Evolutionary conservation across 2,888 invertebrate genomes (phyloP).

Genomic region (Xanthia icteritia): DNA sequence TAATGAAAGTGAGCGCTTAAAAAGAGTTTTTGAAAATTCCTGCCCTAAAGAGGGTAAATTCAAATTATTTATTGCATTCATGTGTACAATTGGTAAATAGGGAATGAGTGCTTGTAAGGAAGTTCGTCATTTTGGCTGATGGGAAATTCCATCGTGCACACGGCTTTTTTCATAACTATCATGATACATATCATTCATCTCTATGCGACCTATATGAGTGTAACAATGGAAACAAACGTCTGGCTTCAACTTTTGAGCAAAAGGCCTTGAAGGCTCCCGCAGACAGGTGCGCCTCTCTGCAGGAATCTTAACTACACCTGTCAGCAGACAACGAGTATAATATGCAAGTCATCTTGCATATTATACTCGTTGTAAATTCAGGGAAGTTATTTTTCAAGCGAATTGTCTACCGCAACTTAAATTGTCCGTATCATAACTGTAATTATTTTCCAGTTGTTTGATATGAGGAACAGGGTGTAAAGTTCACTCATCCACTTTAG

Average conservation of each 20-base stretch:
- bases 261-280: no score
- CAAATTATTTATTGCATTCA: no score
- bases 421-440: neutral
- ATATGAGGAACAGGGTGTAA: no score
- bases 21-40: neutral
- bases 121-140: neutral
- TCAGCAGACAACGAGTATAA: neutral
- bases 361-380: neutral
- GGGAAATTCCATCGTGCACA: no score
- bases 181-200: no score
- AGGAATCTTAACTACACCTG: neutral
- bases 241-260: neutral
- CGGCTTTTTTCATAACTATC: no score
- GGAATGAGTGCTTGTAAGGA: neutral
- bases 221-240: neutral
- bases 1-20: no score
- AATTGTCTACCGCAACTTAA: neutral
- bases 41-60: no score
- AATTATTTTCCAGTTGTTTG: neutral
- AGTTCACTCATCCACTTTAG: no score
- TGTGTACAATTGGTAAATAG: no score
- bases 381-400: neutral
- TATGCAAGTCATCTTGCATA: neutral
- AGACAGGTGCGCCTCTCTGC: no score
- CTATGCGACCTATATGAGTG: neutral